These are phyloP conservation scores for Danio albolineatus DNA, from an alignment of 2,797 vertebrate genomes.

Conservation along the genomic window DNA sequence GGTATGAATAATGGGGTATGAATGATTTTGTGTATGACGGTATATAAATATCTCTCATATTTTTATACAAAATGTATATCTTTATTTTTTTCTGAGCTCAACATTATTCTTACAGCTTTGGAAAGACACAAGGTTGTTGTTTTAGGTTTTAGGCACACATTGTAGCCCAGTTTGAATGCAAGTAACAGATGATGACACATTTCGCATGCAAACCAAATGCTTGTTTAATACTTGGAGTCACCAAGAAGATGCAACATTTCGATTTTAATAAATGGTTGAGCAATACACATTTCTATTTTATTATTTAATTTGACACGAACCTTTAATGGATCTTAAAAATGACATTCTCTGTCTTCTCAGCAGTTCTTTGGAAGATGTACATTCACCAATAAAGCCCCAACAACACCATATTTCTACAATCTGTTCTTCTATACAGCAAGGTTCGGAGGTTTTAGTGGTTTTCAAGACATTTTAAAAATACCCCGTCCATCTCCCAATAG, in stretches of 20 bases:
- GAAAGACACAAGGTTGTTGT: background rate
- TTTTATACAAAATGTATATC: too few species aligned
- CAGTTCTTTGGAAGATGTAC: background rate
- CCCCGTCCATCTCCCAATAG: constrained; percentile 66
- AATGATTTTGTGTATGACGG: too few species aligned
- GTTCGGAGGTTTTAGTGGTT: background rate
- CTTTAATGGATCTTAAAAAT: background rate
- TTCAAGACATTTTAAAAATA: background rate
- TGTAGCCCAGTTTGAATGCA: background rate
- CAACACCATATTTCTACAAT: too few species aligned
- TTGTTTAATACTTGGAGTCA: background rate
- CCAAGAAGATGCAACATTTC: background rate
- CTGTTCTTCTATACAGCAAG: background rate
- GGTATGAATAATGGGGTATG: too few species aligned
- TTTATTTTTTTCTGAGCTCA: too few species aligned
- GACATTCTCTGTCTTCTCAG: background rate
- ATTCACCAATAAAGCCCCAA: background rate
- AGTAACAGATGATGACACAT: background rate
- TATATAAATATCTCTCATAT: too few species aligned
- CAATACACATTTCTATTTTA: too few species aligned
- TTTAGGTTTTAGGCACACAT: background rate
- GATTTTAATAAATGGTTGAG: too few species aligned
- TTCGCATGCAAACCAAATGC: background rate
- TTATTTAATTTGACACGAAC: background rate
- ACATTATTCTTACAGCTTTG: background rate